Percentiles rank a stretch among this genome's conserved stretches.
phyloP scores from a whole-genome alignment of 1,140 invertebrate genomes.

The Mizuhopecten yessoensis region DNA sequence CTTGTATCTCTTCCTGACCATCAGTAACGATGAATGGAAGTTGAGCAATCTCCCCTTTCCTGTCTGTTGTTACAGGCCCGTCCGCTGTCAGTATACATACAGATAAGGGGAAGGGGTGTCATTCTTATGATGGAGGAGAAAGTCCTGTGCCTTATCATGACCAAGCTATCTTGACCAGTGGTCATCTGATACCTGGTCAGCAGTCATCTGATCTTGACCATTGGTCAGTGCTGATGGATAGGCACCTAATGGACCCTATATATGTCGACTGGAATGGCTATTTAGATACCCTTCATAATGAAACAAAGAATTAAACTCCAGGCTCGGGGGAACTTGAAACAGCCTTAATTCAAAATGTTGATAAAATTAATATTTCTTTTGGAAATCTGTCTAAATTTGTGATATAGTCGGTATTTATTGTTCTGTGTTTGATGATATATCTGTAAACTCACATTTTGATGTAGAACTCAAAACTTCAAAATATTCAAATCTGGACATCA shows the following conservation, averaged over 20 bases:
- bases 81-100: background rate
- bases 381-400: too few species aligned
- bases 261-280: background rate
- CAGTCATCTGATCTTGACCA: conserved; percentile 19
- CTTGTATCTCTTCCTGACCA: background rate
- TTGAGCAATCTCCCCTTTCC: background rate
- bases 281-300: background rate
- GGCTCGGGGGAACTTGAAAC: background rate
- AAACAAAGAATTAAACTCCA: background rate
- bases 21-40: conserved; percentile 5
- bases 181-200: conserved; percentile 1
- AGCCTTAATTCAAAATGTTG: too few species aligned
- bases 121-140: conserved; percentile 2
- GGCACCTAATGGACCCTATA: background rate
- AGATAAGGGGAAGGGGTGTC: background rate
- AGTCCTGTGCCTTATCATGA: background rate
- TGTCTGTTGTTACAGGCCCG: too few species aligned
- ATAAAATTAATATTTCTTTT: too few species aligned
- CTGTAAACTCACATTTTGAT: background rate
- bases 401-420: background rate
- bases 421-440: background rate
- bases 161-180: background rate
- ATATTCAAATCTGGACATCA: background rate
- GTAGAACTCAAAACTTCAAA: background rate
- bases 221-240: background rate